phyloP scores from a whole-genome alignment of 2,888 invertebrate species.

The Ashinkailepas kermadecensis region DNA sequence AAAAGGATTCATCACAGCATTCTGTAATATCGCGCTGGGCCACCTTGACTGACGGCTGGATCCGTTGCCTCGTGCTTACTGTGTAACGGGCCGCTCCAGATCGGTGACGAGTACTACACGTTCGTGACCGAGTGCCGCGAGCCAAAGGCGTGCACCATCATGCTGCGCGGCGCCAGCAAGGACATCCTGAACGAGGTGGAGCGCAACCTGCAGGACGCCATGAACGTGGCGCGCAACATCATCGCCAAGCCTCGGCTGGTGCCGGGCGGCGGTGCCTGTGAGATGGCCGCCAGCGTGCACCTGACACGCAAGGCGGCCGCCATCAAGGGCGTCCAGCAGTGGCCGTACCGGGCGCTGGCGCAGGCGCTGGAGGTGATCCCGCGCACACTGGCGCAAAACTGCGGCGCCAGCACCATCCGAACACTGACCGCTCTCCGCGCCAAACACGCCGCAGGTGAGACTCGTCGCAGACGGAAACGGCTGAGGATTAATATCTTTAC shows the following conservation, averaged over 20 bases:
- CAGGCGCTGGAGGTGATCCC: conserved; percentile 84
- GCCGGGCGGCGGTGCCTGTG: conserved; percentile 93
- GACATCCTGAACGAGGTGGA: conserved; percentile 96
- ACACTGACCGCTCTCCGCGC: conserved; percentile 89
- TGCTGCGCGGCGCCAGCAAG: conserved; percentile 93
- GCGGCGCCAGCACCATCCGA: conserved; percentile 94
- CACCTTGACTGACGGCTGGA: too few relatives aligned
- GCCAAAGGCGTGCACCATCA: conserved; percentile 96
- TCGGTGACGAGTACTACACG: conserved; percentile 42
- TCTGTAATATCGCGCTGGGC: too few relatives aligned
- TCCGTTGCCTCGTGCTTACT: too few relatives aligned
- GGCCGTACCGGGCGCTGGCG: conserved; percentile 91
- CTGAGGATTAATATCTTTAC: background rate
- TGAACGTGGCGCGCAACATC: conserved; percentile 92
- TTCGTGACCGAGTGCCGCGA: conserved; percentile 90
- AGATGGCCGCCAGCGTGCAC: conserved; percentile 83
- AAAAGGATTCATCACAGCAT: too few relatives aligned
- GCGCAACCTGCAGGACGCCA: conserved; percentile 89
- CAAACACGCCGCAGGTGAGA: conserved; percentile 64
- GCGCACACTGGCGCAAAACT: conserved; percentile 93
- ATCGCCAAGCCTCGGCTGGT: conserved; percentile 72
- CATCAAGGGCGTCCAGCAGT: conserved; percentile 66
- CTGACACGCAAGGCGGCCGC: conserved; percentile 70
- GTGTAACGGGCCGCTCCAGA: background rate
- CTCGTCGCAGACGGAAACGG: background rate